phyloP scores from a whole-genome alignment of 2,113 vertebrate species.

The Bos indicus region DNA sequence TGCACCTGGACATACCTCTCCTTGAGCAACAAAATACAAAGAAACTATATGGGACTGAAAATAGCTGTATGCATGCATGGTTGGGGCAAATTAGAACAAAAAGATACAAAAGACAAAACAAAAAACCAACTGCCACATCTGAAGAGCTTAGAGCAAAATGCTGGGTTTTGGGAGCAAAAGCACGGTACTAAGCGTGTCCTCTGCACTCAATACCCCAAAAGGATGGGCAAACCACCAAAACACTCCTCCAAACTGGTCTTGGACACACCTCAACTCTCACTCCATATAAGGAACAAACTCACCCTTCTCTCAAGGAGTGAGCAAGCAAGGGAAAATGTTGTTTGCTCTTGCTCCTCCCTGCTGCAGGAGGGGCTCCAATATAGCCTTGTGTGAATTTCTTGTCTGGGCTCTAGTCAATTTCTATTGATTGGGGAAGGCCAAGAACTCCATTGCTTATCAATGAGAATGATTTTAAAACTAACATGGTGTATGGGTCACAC shows the following conservation, averaged over 20 bases:
- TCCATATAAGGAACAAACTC: background rate
- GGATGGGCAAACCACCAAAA: background rate
- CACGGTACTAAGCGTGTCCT: background rate
- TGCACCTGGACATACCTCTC: background rate
- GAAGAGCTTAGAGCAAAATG: background rate
- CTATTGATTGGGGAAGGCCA: background rate
- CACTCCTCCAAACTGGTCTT: background rate
- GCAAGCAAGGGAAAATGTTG: background rate
- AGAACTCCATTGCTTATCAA: background rate
- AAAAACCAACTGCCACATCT: background rate
- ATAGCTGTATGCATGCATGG: background rate
- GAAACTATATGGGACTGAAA: background rate
- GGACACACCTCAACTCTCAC: background rate
- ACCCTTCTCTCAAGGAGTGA: background rate
- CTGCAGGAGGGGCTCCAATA: background rate
- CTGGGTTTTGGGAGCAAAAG: background rate
- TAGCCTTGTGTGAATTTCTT: background rate
- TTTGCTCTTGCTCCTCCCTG: accelerated
- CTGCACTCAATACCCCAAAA: background rate
- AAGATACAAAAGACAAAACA: background rate
- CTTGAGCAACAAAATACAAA: background rate
- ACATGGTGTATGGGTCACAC: background rate
- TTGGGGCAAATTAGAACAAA: background rate
- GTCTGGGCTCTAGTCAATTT: background rate
- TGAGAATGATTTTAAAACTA: background rate